Conservation (phyloP, 2,888 invertebrate species). For the Bimastos eiseni region DNA sequence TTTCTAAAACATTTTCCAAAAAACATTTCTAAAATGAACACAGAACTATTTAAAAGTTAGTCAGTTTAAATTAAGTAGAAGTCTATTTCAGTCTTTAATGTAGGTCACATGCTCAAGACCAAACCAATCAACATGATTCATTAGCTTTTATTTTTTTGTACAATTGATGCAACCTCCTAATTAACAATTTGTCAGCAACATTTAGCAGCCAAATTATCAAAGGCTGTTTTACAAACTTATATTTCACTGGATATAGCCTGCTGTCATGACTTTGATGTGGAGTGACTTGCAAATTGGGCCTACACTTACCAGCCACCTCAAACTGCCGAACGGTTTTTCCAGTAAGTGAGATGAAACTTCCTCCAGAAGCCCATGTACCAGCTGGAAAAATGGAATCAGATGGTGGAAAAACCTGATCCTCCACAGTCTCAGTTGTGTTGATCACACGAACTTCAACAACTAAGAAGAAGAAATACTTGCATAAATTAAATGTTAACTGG, state of each 20-base stretch:
- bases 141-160: too few species aligned
- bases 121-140: too few species aligned
- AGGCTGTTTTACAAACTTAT: neutral
- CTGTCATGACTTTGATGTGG: neutral
- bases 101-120: neutral
- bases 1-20: too few species aligned
- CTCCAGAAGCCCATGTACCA: conserved; percentile 14
- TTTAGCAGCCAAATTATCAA: neutral
- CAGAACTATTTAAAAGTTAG: neutral
- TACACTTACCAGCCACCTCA: conserved; percentile 33
- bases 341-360: conserved; percentile 38
- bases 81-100: neutral
- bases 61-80: neutral
- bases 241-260: neutral
- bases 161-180: neutral
- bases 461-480: neutral
- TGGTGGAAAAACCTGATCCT: conserved; percentile 8
- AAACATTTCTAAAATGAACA: too few species aligned
- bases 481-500: neutral
- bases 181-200: neutral
- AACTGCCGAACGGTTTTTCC: conserved; percentile 33
- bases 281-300: neutral
- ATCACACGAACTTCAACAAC: conserved; percentile 36
- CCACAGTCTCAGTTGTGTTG: conserved; percentile 13
- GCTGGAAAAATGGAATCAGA: neutral